Base-by-base conservation (phyloP, 2,113 vertebrate genomes). In the Rallus limicola region DNA sequence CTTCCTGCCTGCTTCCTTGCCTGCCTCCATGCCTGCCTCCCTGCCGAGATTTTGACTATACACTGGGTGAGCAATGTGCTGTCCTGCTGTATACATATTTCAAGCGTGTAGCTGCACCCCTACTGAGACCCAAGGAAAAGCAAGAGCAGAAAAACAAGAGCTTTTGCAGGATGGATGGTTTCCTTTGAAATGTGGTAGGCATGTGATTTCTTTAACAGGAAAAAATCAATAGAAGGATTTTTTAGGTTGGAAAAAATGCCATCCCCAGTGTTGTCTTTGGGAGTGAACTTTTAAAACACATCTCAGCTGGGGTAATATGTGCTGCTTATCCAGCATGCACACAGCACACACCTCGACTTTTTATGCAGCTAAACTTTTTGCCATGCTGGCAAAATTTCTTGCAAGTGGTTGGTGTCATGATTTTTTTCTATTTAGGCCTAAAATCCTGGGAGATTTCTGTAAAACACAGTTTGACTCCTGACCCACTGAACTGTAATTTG, bases 121-220 rank as follows among this genome's bases (percentile, higher is more conserved):
- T 89, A 31, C 84, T 79, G 93, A 87, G 92, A 92, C 50, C 29
- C 70, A 17, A 70, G 58, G 50, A 72, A 84, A 97, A 80, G 92
- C 55, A 96, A 46, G 80, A 59, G 63, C 63, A 69, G 86, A 87
- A 89, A 82, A 92, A 59, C 69, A 91, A 86, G 80, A 65, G 74
- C 64, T 96, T 78, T 79, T 91, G 36, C 77, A 95, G 55, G 82
- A 63, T 68, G 53, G 59, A 67, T 5, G 1, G 40, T 84, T 95
- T 89, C 77, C 77, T 93, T 96, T 93, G 81, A 84, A 96, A 92
- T 79, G 74, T 80, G 77, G 80, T 87, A 82, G 92, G 91, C 82
- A 33, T 87, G 70, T 69, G 86, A 63, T 93, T 89, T 89, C 63
- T 93, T 91, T 95, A 69, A 85, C 63, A 79, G 44, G 63, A 74